These are phyloP conservation scores for Agelastica alni DNA, from an alignment of 2,888 invertebrate genomes.

Conservation along the genomic window DNA sequence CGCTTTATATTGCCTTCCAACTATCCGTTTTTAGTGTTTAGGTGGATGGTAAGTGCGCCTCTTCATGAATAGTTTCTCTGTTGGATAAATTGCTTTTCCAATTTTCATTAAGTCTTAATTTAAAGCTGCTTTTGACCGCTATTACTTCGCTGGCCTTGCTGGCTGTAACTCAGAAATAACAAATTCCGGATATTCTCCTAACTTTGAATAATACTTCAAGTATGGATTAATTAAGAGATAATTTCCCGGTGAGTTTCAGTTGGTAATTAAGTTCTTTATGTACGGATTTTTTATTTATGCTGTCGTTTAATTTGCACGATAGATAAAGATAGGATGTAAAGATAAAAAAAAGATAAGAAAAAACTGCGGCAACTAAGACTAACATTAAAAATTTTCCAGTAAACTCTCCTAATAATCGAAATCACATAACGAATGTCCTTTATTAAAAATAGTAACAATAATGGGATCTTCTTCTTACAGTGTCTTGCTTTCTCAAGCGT, in stretches of 20 bases:
- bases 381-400: no score
- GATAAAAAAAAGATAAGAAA: not conserved
- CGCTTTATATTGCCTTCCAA: conserved; percentile 46
- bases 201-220: conserved; percentile 17
- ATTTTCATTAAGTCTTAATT: conserved; percentile 40
- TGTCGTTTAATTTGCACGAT: not conserved
- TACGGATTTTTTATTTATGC: conserved; percentile 7
- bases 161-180: conserved; percentile 18
- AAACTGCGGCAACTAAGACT: no score
- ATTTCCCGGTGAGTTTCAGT: not conserved
- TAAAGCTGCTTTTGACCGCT: conserved; percentile 33
- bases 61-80: conserved; percentile 38
- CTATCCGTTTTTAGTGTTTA: conserved; percentile 36
- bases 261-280: conserved; percentile 1
- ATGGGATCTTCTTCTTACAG: no score
- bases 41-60: conserved; percentile 26
- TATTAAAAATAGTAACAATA: no score
- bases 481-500: no score
- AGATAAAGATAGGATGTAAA: not conserved
- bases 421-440: no score
- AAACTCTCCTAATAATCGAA: no score
- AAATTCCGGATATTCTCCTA: conserved; percentile 17
- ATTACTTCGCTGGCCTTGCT: conserved; percentile 20
- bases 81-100: conserved; percentile 40
- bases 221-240: conserved; percentile 8